Percentiles rank a stretch among this genome's conserved stretches.
Conservation (phyloP, 2,113 vertebrate species). For the Antidorcas marsupialis region DNA sequence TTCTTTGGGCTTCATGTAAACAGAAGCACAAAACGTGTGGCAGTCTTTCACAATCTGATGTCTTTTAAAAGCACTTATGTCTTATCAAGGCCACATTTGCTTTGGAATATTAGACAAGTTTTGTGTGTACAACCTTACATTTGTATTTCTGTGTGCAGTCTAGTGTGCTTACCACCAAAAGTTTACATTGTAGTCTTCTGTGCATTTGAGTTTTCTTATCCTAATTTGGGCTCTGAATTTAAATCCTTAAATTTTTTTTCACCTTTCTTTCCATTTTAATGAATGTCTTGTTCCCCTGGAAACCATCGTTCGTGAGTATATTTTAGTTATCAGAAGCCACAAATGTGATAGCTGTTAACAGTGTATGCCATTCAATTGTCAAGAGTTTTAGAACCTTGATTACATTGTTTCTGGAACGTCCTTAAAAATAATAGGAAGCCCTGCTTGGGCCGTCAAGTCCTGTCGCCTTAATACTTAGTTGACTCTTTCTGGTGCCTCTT, state of each 20-base stretch:
- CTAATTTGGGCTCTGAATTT: conserved; percentile 2
- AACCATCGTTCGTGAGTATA: background rate
- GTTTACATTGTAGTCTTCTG: background rate
- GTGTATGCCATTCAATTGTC: background rate
- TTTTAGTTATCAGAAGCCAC: background rate
- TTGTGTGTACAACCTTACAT: background rate
- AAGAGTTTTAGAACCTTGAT: background rate
- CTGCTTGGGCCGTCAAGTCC: background rate
- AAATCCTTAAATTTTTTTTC: background rate
- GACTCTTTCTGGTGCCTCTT: conserved; percentile 55
- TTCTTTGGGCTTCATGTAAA: background rate
- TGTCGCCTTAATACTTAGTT: background rate
- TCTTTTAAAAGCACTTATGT: background rate
- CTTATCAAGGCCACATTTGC: background rate
- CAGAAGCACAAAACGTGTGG: background rate
- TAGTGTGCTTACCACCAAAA: background rate
- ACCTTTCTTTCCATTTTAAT: conserved; percentile 12
- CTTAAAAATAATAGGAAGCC: background rate
- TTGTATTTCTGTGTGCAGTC: background rate
- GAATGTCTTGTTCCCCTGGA: background rate
- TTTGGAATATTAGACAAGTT: background rate
- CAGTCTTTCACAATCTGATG: background rate
- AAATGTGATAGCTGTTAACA: background rate
- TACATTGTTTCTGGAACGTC: background rate
- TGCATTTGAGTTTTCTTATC: background rate